These are phyloP conservation scores for Patella vulgata DNA, from an alignment of 1,140 invertebrate genomes.

Conservation along the genomic window DNA sequence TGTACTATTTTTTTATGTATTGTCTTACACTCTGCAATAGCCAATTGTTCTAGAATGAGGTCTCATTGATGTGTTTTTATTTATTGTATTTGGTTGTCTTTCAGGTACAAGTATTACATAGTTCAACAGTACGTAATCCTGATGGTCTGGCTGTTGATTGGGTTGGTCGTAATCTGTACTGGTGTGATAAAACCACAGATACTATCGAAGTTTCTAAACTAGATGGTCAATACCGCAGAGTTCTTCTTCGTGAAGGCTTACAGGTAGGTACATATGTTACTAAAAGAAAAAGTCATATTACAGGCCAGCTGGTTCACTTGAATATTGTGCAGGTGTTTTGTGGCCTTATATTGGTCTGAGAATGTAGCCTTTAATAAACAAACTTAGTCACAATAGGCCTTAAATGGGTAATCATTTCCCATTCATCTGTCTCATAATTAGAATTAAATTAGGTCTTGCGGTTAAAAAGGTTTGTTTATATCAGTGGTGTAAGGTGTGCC, in stretches of 20 bases:
- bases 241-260: conserved; percentile 90
- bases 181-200: conserved; percentile 94
- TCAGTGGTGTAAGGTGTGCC: too few species aligned
- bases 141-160: conserved; percentile 97
- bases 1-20: too few species aligned
- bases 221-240: conserved; percentile 84
- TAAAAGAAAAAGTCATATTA: too few species aligned
- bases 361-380: not conserved
- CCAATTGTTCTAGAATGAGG: not conserved
- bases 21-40: too few species aligned
- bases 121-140: conserved; percentile 66
- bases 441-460: too few species aligned
- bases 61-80: not conserved
- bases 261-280: too few species aligned
- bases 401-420: too few species aligned
- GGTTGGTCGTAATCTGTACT: conserved; percentile 94
- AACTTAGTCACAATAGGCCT: too few species aligned
- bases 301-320: too few species aligned
- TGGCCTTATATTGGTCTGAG: conserved; percentile 4
- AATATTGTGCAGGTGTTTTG: conserved; percentile 10
- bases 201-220: conserved; percentile 92
- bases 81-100: conserved; percentile 8
- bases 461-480: too few species aligned
- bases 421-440: too few species aligned
- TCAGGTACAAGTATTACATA: conserved; percentile 55